A percentile compares a stretch with the other conserved stretches of the same genome.
These are phyloP conservation scores for Coracias cyanogaster DNA, from an alignment of 2,797 vertebrate genomes.

Conservation along the genomic window DNA sequence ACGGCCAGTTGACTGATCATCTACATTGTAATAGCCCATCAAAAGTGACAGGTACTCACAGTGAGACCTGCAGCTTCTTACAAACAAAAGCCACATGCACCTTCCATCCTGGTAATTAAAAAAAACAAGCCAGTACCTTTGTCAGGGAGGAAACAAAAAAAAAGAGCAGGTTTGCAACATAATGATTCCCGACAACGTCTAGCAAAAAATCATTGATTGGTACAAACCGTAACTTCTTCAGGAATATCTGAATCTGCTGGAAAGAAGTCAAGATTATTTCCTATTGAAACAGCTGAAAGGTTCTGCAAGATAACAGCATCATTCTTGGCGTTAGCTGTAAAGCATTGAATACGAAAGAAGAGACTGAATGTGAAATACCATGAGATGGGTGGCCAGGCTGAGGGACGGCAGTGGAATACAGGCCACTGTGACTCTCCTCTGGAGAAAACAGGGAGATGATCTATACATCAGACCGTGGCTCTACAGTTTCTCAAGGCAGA, in stretches of 20 bases:
- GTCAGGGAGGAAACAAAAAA: background rate
- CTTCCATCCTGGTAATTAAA: constrained; percentile 35
- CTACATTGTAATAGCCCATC: background rate
- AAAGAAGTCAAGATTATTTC: background rate
- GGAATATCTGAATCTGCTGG: background rate
- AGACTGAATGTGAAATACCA: background rate
- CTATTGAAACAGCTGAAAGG: background rate
- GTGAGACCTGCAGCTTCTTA: background rate
- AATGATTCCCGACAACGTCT: background rate
- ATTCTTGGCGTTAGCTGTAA: background rate
- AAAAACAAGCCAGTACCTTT: background rate
- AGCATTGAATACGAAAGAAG: background rate
- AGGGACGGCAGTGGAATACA: background rate
- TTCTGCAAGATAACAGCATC: background rate
- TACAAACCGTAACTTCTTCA: background rate
- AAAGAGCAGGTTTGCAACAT: background rate
- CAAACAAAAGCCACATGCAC: background rate
- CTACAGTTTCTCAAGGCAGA: background rate
- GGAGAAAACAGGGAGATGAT: background rate
- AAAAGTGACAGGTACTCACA: constrained; percentile 37
- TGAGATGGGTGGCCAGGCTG: background rate
- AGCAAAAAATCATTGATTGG: background rate
- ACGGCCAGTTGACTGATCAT: background rate
- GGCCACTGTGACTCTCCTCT: background rate
- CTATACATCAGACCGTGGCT: rapidly evolving